Evolutionary conservation across 2,888 invertebrate species (phyloP), one percentile per base, ranked within the genome.

Genomic region (Salpingus planirostris): DNA sequence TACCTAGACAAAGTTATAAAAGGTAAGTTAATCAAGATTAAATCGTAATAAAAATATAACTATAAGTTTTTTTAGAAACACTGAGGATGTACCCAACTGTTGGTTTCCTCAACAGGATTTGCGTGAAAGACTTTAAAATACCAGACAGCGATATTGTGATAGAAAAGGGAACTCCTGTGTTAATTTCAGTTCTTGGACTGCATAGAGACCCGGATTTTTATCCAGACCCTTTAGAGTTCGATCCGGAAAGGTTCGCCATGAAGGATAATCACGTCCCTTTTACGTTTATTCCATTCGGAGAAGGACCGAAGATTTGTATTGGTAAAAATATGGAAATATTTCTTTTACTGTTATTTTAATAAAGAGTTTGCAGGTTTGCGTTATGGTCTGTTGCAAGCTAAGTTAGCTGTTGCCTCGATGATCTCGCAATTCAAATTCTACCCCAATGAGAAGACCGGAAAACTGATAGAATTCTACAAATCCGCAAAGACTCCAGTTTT

Each of bases 31-130:
- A n/a, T n/a, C n/a, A n/a, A n/a, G n/a, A n/a, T n/a, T n/a, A n/a
- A n/a, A n/a, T n/a, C n/a, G n/a, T n/a, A n/a, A n/a, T n/a, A n/a
- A n/a, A n/a, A n/a, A n/a, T n/a, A n/a, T n/a, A n/a, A n/a, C n/a
- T n/a, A n/a, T n/a, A n/a, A n/a, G n/a, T 28, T 6, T 27, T 35
- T 35, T 6, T 21, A 41, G 45, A 45, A 15, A 39, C 39, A 6
- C 12, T 41, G 11, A 34, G 43, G 18, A 31, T 31, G 21, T 36
- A 43, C 29, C 42, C 42, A 10, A 15, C 31, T 5, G 15, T 37
- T 3, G 31, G 30, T 2, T 21, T 33, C 6, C 13, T 44, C 10
- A 40, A 34, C 13, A 30, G 46, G n/a, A 29, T 35, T 18, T 36
- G 38, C 21, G 29, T 14, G 2, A 35, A 43, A 23, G 30, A 28